phyloP scores from a whole-genome alignment of 2,797 vertebrate genomes.

The Salmo trutta region DNA sequence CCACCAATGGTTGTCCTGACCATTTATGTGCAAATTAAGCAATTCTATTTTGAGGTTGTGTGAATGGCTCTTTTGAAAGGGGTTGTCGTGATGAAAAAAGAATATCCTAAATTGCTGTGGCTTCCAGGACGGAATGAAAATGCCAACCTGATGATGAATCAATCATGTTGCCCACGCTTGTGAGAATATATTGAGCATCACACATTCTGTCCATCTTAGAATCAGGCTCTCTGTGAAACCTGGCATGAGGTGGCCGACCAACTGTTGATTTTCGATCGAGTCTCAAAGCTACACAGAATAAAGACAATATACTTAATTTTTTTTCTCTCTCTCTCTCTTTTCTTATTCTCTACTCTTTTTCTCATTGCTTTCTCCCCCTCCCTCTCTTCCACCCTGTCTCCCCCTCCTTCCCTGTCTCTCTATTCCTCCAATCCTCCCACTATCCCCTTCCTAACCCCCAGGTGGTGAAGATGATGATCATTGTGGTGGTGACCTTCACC shows the following conservation, averaged over 20 bases:
- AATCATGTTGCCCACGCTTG: not conserved
- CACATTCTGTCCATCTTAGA: not conserved
- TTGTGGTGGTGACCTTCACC: conserved; percentile 86
- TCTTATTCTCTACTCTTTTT: not conserved
- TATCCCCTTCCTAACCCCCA: conserved; percentile 46
- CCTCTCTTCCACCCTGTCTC: not conserved
- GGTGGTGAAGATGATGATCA: conserved; percentile 93
- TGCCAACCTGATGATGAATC: not conserved
- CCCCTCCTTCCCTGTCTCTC: not conserved
- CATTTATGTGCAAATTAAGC: not conserved
- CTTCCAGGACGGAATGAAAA: not conserved
- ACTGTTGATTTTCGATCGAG: not conserved
- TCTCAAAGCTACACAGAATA: not conserved
- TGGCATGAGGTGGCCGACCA: not conserved
- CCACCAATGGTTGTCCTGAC: not conserved
- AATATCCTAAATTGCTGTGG: not conserved
- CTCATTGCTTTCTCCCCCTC: not conserved
- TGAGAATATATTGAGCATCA: not conserved
- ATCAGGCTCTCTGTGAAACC: not conserved
- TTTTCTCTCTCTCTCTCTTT: no score
- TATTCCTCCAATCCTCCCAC: not conserved
- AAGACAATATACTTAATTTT: no score
- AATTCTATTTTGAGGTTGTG: no score
- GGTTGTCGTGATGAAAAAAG: no score
- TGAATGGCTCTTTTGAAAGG: no score